Base-by-base conservation (phyloP, 2,797 vertebrate genomes). In the Rhabdomys pumilio region DNA sequence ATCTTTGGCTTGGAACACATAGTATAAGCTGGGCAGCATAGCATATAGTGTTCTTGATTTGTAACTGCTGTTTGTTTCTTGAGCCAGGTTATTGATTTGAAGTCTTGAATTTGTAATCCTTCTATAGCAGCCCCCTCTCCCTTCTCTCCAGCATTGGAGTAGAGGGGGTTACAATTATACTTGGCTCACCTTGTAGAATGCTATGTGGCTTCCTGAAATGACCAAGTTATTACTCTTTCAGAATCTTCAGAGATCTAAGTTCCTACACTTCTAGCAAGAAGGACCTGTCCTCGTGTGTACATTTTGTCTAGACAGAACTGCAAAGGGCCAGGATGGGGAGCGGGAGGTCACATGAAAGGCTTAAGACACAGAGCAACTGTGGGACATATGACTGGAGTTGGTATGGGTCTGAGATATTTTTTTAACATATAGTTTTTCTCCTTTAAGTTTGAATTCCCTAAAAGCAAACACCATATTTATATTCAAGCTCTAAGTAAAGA, bases 361-460 rank as follows among this genome's bases (percentile, higher is more conserved):
- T 17, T 12, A 65, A 84, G 59, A 17, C 44, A 69, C 22, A 38
- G 47, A 29, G 1, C n/a, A 57, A 2, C 50, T 57, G 8, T 87
- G n/a, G 8, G 9, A 14, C 9, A 41, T 0, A 5, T n/a, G n/a
- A 55, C 8, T 57, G 14, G 13, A 73, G 9, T 24, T 57, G 65
- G 4, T 2, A 41, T 4, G 11, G 24, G 15, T 41, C 15, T 57
- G 38, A 29, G n/a, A 2, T 7, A 73, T 44, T 17, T 75, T 75
- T 57, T 11, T 29, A 44, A 72, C 11, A 55, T 20, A 6, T 50
- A 22, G 19, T 26, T 59, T 89, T 91, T 13, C 1, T 95, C 20
- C 77, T 91, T 67, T 76, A 94, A 92, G 80, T 79, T 57, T 81
- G 85, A 91, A 38, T 86, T 47, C 11, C 79, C 81, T 75, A 82